Base-by-base conservation (phyloP, 1,140 invertebrate genomes). In the Drosophila simulans region DNA sequence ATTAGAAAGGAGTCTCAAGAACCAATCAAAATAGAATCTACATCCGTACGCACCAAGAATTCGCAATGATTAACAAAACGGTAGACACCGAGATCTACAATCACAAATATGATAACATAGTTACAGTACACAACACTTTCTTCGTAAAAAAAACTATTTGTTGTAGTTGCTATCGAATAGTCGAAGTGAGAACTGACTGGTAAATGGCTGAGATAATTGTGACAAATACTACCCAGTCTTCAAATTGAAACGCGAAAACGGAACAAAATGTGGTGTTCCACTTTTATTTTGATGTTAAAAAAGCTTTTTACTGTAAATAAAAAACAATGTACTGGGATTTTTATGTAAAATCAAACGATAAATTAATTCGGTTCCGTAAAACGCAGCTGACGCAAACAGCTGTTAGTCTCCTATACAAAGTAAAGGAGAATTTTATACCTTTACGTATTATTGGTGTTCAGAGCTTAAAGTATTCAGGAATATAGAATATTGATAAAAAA, bases 121-220 rank as follows among this genome's bases (percentile, higher is more conserved):
- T 65, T 43, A 52, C 59, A 65, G 52, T 65, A 68, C 64, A 68
- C 59, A 68, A 68, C 64, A 66, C 64, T 68, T 68, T 68, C 64
- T 64, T 68, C 59, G 45, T 68, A 65, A 68, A 68, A 68, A 68
- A 43, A 52, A 43, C 52, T 27, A 52, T 68, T 68, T 68, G 64
- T 68, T 68, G 59, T 68, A 68, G 64, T 34, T 64, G 27, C 31
- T 65, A 68, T 68, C 64, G 64, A 68, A 68, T 68, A 49, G 45
- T 43, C 46, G 22, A 25, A 66, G 58, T 34, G 37, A 51, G 59
- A 66, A 64, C 64, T 43, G 12, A 35, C 27, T 42, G 37, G 10
- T 35, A 52, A 43, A 40, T 51, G 20, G 25, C 37, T 35, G 22
- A 40, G 15, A 22, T 42, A 20, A 17, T 51, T 45, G 58, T 51